Base-by-base conservation (phyloP, 2,888 invertebrate genomes). In the Latrodectus elegans region DNA sequence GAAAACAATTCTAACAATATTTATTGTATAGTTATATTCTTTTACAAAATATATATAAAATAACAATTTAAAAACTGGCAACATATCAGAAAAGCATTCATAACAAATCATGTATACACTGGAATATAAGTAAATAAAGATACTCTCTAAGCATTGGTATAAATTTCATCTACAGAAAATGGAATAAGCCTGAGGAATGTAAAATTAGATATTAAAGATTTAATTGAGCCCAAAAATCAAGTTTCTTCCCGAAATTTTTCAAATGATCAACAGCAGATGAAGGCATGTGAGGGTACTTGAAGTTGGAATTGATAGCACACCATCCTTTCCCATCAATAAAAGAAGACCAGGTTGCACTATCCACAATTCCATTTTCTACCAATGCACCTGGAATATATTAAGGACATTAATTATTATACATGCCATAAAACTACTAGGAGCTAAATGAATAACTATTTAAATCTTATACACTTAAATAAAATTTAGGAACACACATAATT, bases 141-240 rank as follows among this genome's bases (percentile, higher is more conserved):
- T 38, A 38, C 38, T 38, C 6, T 38, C 38, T 38, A 38, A 38
- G 1, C 38, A 38, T 38, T 38, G 38, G 38, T 38, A 38, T 38
- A 38, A 38, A 38, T 38, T 38, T 38, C 38, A 38, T 38, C 38
- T 38, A 38, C 38, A 38, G 38, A 38, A 38, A 38, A 38, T 38
- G 38, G 38, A 38, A 38, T 38, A 38, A 38, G 38, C 1, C 10
- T 60, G 0, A 60, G n/a, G 12, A 60, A 15, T 60, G 60, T 60
- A 60, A 60, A 60, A 60, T 60, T 15, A 60, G n/a, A 9, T 60
- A 60, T 60, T 88, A 88, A 26, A 88, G 71, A 51, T 55, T 80
- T 8, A 88, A 11, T 55, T 88, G 88, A 14, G 75, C 79, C 64
- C 65, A 88, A 53, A 71, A 55, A 55, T 83, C 74, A 22, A 84